A percentile compares a stretch with the other conserved stretches of the same genome.
phyloP scores from a whole-genome alignment of 2,888 invertebrate genomes.

The Zaprionus lineosus region DNA sequence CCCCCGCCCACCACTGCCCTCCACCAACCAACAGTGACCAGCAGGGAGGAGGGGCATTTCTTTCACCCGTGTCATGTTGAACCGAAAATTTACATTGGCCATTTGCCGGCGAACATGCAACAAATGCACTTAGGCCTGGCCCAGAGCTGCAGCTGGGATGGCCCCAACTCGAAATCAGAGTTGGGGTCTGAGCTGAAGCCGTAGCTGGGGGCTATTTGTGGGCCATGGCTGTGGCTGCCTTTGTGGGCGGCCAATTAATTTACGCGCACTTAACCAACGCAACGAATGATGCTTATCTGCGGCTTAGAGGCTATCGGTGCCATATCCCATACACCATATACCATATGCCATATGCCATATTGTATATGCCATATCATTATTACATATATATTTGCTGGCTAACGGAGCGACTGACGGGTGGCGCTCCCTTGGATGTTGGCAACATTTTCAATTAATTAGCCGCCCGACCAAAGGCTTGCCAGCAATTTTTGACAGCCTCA shows the following conservation, averaged over 20 bases:
- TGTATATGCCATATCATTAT: constrained; percentile 49
- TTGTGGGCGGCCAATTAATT: constrained; percentile 62
- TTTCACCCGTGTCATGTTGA: constrained; percentile 29
- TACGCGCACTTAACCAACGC: constrained; percentile 63
- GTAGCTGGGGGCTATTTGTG: constrained; percentile 10
- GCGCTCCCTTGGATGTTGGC: constrained; percentile 68
- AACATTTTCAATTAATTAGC: constrained; percentile 74
- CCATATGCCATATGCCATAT: constrained; percentile 35
- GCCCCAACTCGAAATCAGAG: no score
- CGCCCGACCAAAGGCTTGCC: constrained; percentile 64
- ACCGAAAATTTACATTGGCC: constrained; percentile 61
- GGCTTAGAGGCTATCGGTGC: constrained; percentile 17
- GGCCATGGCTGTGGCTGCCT: constrained; percentile 19
- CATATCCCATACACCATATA: constrained; percentile 28
- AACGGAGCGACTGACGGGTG: constrained; percentile 14
- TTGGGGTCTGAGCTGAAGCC: no score
- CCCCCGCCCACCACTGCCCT: no score
- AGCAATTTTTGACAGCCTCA: constrained; percentile 70
- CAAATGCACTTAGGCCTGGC: constrained; percentile 46
- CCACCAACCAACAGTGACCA: no score
- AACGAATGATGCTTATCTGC: constrained; percentile 39
- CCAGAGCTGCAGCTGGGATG: constrained; percentile 11
- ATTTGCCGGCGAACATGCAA: constrained; percentile 62
- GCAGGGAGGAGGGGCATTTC: no score
- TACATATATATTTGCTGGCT: constrained; percentile 23